A percentile compares a stretch with the other conserved stretches of the same genome.
These are phyloP conservation scores for Microctonus aethiopoides DNA, from an alignment of 2,888 invertebrate species.

Conservation along the genomic window DNA sequence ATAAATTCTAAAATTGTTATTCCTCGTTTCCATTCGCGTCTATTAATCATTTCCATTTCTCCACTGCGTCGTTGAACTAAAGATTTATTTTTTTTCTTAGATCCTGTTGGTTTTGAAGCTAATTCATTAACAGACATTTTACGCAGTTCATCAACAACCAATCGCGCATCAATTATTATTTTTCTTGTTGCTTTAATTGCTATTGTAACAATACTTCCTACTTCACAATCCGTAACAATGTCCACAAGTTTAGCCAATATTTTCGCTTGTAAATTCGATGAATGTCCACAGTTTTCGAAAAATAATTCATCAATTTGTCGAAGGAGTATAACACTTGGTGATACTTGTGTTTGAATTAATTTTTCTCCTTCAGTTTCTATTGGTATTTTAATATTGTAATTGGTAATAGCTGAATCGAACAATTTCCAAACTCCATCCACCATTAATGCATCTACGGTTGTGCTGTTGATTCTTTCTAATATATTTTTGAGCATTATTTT, in stretches of 20 bases:
- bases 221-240: slow-evolving; percentile 59
- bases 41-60: slow-evolving; percentile 73
- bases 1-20: slow-evolving; percentile 84
- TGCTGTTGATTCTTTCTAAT: slow-evolving; percentile 70
- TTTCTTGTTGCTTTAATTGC: slow-evolving; percentile 76
- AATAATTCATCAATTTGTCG: slow-evolving; percentile 71
- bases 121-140: too few species aligned
- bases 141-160: slow-evolving; percentile 72
- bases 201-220: slow-evolving; percentile 62
- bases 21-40: slow-evolving; percentile 81
- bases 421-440: slow-evolving; percentile 71
- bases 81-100: slow-evolving; percentile 46
- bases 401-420: slow-evolving; percentile 70
- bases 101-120: not conserved
- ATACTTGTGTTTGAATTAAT: slow-evolving; percentile 43
- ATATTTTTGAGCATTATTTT: slow-evolving; percentile 71
- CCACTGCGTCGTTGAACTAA: slow-evolving; percentile 63
- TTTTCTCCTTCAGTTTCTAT: slow-evolving; percentile 62
- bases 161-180: slow-evolving; percentile 73
- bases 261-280: slow-evolving; percentile 47
- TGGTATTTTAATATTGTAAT: slow-evolving; percentile 68
- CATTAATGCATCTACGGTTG: slow-evolving; percentile 67
- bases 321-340: slow-evolving; percentile 69
- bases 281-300: slow-evolving; percentile 61
- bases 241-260: slow-evolving; percentile 57